Base-by-base conservation (phyloP, 2,113 vertebrate species). In the Rynchops niger region DNA sequence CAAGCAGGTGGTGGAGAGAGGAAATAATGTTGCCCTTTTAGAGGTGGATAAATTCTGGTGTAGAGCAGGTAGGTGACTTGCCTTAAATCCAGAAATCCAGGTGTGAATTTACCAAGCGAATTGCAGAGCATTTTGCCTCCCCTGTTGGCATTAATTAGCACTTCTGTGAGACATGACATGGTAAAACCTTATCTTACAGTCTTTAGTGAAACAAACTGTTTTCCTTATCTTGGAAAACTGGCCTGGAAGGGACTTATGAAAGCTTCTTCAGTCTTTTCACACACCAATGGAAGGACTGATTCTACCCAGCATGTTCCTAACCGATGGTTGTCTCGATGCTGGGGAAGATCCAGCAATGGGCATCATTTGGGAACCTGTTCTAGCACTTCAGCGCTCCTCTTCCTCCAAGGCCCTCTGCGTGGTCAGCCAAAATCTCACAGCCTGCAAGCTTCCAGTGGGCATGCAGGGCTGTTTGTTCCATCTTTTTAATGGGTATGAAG, bases 1-100 rank as follows among this genome's bases (percentile, higher is more conserved):
- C 38, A 45, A 29, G 56, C 22, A 40, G 38, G 11, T n/a, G 43
- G 5, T 58, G 34, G 12, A 58, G 55, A n/a, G 49, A 70, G 29
- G n/a, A 40, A 47, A 36, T 42, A 9, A 43, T 0, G 0, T 23
- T 59, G 11, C 76, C 50, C 36, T n/a, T 63, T n/a, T 30, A 6
- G 34, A 62, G 32, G 18, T 86, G 53, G 45, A 6, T 53, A 25
- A 65, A 30, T 79, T 56, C 52, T 74, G 34, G 13, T 4, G 2
- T 5, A 53, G 58, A 77, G 6, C 27, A 38, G 5, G 25, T 11
- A 13, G 26, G 16, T 65, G 71, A 34, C n/a, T 55, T 88, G 32
- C 16, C 26, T 61, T 76, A 30, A 83, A 56, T 86, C 30, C 63
- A 58, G 30, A 77, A 77, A n/a, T 91, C 43, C 26, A 52, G 69